phyloP scores from a whole-genome alignment of 2,797 vertebrate genomes.

The Arnoldichthys spilopterus region DNA sequence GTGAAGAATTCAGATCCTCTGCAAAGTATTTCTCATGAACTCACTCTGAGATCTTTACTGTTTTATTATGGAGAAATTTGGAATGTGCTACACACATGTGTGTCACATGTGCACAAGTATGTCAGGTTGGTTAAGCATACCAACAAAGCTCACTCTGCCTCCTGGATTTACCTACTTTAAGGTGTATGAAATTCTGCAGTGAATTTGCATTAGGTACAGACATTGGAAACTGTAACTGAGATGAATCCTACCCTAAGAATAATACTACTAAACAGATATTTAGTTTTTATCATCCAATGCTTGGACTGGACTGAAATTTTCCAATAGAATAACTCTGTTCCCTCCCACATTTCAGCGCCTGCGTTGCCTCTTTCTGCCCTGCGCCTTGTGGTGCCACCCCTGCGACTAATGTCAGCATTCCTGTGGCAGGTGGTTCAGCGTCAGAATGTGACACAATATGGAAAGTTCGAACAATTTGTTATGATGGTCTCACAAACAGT shows the following conservation, averaged over 20 bases:
- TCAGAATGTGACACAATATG: constrained; percentile 72
- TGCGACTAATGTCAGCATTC: constrained; percentile 80
- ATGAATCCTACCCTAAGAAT: not conserved
- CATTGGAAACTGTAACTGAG: not conserved
- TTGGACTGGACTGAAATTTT: not conserved
- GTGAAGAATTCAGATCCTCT: too few relatives aligned
- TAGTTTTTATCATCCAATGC: too few relatives aligned
- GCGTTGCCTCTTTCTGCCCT: constrained; percentile 70
- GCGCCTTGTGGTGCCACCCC: constrained; percentile 74
- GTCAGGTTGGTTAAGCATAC: not conserved
- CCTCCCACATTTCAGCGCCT: constrained; percentile 47
- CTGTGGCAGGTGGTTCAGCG: constrained; percentile 77
- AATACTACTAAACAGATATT: not conserved
- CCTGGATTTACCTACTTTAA: not conserved
- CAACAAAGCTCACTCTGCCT: not conserved
- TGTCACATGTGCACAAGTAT: not conserved
- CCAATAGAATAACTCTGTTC: not conserved
- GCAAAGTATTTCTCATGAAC: too few relatives aligned
- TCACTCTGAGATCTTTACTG: too few relatives aligned
- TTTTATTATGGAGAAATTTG: too few relatives aligned
- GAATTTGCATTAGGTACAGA: not conserved
- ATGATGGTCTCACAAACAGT: constrained; percentile 70
- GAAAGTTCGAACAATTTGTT: constrained; percentile 80
- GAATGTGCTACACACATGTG: too few relatives aligned
- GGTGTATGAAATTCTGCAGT: not conserved